phyloP scores from a whole-genome alignment of 1,140 invertebrate genomes.

The Vanessa tameamea region DNA sequence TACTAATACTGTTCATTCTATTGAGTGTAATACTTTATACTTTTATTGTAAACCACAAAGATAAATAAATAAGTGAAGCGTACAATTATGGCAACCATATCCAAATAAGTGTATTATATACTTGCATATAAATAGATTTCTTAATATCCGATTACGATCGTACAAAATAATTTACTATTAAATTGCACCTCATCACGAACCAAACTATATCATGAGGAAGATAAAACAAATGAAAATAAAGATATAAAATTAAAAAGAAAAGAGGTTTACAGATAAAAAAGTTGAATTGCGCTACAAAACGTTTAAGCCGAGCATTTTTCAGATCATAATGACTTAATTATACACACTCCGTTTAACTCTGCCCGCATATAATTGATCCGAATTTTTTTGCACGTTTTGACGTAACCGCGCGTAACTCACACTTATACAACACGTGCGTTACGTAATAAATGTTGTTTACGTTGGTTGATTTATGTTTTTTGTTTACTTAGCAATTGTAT shows the following conservation, averaged over 20 bases:
- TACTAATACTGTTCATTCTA: too few relatives aligned
- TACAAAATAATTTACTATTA: too few relatives aligned
- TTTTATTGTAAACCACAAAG: too few relatives aligned
- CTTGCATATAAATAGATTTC: too few relatives aligned
- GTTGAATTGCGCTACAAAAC: not conserved
- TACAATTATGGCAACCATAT: too few relatives aligned
- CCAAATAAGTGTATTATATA: too few relatives aligned
- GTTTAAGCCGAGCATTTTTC: not conserved
- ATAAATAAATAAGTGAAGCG: too few relatives aligned
- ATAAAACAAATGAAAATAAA: not conserved
- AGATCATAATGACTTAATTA: conserved; percentile 3
- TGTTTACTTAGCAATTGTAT: not conserved
- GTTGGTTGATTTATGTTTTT: not conserved
- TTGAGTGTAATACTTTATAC: too few relatives aligned
- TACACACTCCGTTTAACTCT: conserved; percentile 9
- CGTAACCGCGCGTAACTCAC: not conserved
- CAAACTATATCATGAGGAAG: too few relatives aligned
- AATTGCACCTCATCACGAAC: too few relatives aligned
- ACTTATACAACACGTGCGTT: not conserved
- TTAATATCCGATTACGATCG: too few relatives aligned
- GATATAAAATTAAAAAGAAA: not conserved
- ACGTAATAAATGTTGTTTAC: not conserved
- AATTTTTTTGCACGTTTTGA: conserved; percentile 15
- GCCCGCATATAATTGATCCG: conserved; percentile 16
- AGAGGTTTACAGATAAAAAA: not conserved